Conservation (phyloP, 2,797 vertebrate genomes). For the Adrianichthys oophorus region DNA sequence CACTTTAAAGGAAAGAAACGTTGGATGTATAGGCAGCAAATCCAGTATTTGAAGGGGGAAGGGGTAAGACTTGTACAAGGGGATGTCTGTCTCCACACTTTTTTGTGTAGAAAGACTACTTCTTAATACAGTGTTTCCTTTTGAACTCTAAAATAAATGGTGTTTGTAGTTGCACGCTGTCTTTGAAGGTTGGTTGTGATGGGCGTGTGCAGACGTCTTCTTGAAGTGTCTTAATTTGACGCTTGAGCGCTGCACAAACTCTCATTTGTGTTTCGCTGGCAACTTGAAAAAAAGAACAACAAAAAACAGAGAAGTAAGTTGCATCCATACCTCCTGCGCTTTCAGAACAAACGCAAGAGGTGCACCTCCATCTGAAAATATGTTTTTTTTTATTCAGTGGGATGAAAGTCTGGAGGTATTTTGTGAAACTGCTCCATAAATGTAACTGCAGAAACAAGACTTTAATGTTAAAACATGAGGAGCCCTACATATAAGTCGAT, state of each 20-base stretch:
- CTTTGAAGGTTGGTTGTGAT: slow-evolving; percentile 71
- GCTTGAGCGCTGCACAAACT: slow-evolving; percentile 48
- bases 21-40: slow-evolving; percentile 73
- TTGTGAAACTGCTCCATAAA: not conserved
- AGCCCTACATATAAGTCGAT: no score
- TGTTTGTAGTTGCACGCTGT: slow-evolving; percentile 53
- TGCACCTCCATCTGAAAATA: slow-evolving; percentile 23
- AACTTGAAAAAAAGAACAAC: slow-evolving; percentile 47
- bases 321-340: slow-evolving; percentile 66
- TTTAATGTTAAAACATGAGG: no score
- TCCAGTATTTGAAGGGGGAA: slow-evolving; percentile 58
- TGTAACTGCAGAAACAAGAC: no score
- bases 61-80: slow-evolving; percentile 74
- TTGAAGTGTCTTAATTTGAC: slow-evolving; percentile 69
- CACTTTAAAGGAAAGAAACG: slow-evolving; percentile 61
- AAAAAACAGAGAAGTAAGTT: slow-evolving; percentile 62
- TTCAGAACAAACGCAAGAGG: slow-evolving; percentile 22
- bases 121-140: slow-evolving; percentile 74
- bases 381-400: slow-evolving; percentile 12
- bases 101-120: slow-evolving; percentile 53
- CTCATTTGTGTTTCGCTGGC: slow-evolving; percentile 46
- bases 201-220: slow-evolving; percentile 57
- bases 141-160: slow-evolving; percentile 75
- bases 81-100: slow-evolving; percentile 63
- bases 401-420: slow-evolving; percentile 8